Evolutionary conservation across 2,888 invertebrate genomes (phyloP), one percentile per base, ranked within the genome.

Genomic region (Dyspetes luteomarginatus): DNA sequence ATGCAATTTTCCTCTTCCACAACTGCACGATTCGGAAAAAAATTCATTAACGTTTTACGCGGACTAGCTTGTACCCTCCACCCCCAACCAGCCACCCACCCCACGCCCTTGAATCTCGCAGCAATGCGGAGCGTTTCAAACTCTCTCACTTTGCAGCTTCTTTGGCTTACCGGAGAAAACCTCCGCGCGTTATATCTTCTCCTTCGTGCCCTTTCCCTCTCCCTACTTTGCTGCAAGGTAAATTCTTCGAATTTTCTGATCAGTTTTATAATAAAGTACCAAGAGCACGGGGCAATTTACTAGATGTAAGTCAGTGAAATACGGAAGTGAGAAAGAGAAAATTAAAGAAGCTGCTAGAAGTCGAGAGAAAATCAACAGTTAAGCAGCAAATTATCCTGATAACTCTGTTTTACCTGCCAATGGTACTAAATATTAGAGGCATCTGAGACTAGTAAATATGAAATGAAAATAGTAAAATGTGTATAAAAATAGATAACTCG

Each of bases 41-140:
- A 68, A 69, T 79, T 48, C 68, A 69, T 78, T 69, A 79, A 69
- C 69, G 64, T 64, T 64, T 15, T 7, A 41, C 52, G 62, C 62
- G 43, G 52, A 26, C 15, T 28, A 41, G 36, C 65, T 52, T 30
- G 26, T 48, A 15, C 22, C 50, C n/a, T 36, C 4, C 24, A 15
- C 73, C 36, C 45, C n/a, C n/a, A n/a, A n/a, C n/a, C n/a, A n/a
- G n/a, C n/a, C n/a, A n/a, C n/a, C n/a, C n/a, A n/a, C n/a, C n/a
- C n/a, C n/a, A n/a, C n/a, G n/a, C n/a, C n/a, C n/a, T n/a, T 55
- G 15, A 24, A 48, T 62, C 36, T 28, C 19, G 58, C 36, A 36
- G 36, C 36, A 36, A 36, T 36, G 12, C 9, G n/a, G n/a, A 24
- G 12, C n/a, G 17, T 30, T 12, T 28, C 9, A 17, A n/a, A 2